Evolutionary conservation across 2,113 vertebrate genomes (phyloP).

Genomic region (Fulica atra): DNA sequence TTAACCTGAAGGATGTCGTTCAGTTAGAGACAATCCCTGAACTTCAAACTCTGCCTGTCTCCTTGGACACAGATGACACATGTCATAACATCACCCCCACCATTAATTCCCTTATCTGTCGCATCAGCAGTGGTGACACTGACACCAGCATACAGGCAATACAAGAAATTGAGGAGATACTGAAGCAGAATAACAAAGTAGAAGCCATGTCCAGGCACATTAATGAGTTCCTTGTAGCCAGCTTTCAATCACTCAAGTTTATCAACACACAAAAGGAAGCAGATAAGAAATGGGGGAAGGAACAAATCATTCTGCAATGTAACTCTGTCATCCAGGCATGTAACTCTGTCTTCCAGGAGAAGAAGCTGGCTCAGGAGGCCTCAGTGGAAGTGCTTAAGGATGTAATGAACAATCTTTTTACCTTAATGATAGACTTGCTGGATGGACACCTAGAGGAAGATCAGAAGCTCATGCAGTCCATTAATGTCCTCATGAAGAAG

Average conservation of each 20-base stretch:
- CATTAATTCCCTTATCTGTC: constrained; percentile 85
- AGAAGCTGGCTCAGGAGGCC: constrained; percentile 77
- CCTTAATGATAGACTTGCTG: constrained; percentile 77
- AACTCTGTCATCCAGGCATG: constrained; percentile 83
- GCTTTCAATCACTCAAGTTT: constrained; percentile 84
- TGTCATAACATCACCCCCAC: constrained; percentile 80
- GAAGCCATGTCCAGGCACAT: constrained; percentile 84
- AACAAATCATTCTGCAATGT: constrained; percentile 81
- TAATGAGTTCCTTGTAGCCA: constrained; percentile 86
- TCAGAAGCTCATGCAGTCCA: constrained; percentile 75
- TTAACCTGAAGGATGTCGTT: constrained; percentile 78
- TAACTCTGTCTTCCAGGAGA: constrained; percentile 77
- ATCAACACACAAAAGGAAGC: constrained; percentile 83
- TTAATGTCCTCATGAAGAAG: constrained; percentile 78
- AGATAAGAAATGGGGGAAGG: constrained; percentile 82
- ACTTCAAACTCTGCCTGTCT: constrained; percentile 75
- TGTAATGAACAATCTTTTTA: constrained; percentile 80
- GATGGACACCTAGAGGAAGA: constrained; percentile 79
- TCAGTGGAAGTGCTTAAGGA: constrained; percentile 83
- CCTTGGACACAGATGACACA: constrained; percentile 78
- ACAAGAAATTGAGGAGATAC: constrained; percentile 82
- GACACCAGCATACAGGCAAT: constrained; percentile 83
- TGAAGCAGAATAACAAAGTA: constrained; percentile 81
- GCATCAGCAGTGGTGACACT: constrained; percentile 80
- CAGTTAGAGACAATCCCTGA: constrained; percentile 78